phyloP scores from a whole-genome alignment of 2,888 invertebrate genomes.

The Volucella inflata region DNA sequence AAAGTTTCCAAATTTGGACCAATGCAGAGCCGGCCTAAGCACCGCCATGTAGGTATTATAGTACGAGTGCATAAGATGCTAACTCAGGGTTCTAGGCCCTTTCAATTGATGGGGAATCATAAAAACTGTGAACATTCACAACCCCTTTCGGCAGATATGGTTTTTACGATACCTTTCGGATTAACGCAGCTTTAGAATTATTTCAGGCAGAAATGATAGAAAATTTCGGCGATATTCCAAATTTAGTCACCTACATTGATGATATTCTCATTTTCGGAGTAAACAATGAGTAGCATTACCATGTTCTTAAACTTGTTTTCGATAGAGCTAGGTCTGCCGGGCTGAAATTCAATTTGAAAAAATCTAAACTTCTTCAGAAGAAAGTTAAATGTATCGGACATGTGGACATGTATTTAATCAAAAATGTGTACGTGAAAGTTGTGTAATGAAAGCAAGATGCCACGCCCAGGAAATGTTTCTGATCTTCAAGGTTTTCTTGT shows the following conservation, averaged over 20 bases:
- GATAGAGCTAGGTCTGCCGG: conserved; percentile 35
- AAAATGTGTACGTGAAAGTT: too few species aligned
- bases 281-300: conserved; percentile 36
- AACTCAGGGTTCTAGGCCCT: too few species aligned
- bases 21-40: too few species aligned
- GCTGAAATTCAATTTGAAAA: conserved; percentile 33
- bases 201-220: conserved; percentile 66
- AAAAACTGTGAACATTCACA: too few species aligned
- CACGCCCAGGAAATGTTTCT: too few species aligned
- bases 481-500: conserved; percentile 45
- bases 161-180: conserved; percentile 38
- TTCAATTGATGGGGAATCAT: too few species aligned
- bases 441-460: conserved; percentile 42
- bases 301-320: too few species aligned
- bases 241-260: conserved; percentile 56
- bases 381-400: conserved; percentile 7
- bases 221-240: conserved; percentile 74
- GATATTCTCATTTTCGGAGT: conserved; percentile 46
- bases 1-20: too few species aligned
- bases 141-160: conserved; percentile 52
- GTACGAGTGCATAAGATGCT: too few species aligned
- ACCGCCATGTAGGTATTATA: too few species aligned
- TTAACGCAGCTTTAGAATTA: too few species aligned
- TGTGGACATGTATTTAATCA: too few species aligned
- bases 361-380: conserved; percentile 13